Evolutionary conservation across 2,797 vertebrate genomes (phyloP).

Genomic region (Cercopithecus mitis): DNA sequence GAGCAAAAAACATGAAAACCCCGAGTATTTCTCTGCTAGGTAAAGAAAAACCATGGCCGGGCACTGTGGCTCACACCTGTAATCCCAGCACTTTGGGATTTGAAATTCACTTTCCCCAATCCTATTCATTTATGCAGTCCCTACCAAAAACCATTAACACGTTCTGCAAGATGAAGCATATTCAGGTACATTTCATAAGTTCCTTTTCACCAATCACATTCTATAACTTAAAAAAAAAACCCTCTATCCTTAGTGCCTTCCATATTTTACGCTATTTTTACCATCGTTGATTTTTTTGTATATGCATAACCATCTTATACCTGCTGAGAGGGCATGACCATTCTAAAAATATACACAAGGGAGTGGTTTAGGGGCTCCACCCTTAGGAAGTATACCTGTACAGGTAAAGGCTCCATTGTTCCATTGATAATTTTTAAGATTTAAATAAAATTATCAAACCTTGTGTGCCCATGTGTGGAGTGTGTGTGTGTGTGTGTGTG

Average conservation of each 20-base stretch:
- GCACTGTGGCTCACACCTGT: neutral
- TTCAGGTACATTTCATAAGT: neutral
- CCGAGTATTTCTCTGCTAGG: neutral
- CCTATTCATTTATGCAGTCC: neutral
- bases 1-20: neutral
- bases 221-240: neutral
- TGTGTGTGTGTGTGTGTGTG: too few relatives aligned
- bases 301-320: neutral
- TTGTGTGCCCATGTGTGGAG: neutral
- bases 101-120: neutral
- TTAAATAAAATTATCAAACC: neutral
- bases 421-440: neutral
- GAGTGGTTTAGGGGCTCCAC: neutral
- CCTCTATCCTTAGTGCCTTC: neutral
- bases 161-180: neutral
- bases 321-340: neutral
- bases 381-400: neutral
- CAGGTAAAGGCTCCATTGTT: neutral
- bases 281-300: neutral
- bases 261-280: neutral
- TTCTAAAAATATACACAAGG: neutral
- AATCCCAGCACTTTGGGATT: neutral
- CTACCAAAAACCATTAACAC: neutral
- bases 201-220: neutral
- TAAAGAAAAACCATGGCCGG: neutral